Percentiles rank a stretch among this genome's conserved stretches.
Conservation (phyloP, 2,888 invertebrate species). For the Acholoe squamosa region DNA sequence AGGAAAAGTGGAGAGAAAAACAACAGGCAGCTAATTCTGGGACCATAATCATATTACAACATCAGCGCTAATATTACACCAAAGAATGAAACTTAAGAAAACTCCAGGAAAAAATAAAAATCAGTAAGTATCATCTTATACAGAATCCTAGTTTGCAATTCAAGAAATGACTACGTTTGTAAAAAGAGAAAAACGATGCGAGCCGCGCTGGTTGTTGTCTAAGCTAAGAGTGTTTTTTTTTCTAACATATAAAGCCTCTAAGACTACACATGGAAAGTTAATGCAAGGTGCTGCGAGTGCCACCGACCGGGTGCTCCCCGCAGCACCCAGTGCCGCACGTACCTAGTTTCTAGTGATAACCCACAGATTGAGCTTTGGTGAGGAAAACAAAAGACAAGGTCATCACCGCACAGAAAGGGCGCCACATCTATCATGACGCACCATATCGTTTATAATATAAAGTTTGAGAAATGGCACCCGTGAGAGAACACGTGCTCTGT, state of each 20-base stretch:
- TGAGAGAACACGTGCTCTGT: slow-evolving; percentile 23
- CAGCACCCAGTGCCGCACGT: slow-evolving; percentile 44
- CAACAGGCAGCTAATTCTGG: slow-evolving; percentile 8
- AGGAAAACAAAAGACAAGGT: slow-evolving; percentile 49
- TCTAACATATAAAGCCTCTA: slow-evolving; percentile 43
- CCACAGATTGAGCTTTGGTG: slow-evolving; percentile 60
- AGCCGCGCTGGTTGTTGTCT: background rate
- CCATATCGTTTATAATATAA: background rate
- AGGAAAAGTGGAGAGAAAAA: background rate
- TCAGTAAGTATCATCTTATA: background rate
- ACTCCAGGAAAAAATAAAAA: background rate
- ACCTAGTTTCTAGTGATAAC: slow-evolving; percentile 62
- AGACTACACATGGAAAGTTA: slow-evolving; percentile 15
- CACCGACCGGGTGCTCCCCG: background rate
- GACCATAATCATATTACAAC: slow-evolving; percentile 1
- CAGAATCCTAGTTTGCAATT: slow-evolving; percentile 37
- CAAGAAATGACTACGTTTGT: background rate
- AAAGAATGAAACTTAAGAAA: background rate
- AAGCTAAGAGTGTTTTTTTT: background rate
- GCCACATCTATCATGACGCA: background rate
- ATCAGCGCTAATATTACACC: slow-evolving; percentile 21
- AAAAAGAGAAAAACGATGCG: background rate
- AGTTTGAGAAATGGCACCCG: background rate
- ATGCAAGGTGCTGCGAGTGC: slow-evolving; percentile 47
- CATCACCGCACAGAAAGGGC: slow-evolving; percentile 28